Base-by-base conservation (phyloP, 2,888 invertebrate genomes). In the Chorisops tibialis region DNA sequence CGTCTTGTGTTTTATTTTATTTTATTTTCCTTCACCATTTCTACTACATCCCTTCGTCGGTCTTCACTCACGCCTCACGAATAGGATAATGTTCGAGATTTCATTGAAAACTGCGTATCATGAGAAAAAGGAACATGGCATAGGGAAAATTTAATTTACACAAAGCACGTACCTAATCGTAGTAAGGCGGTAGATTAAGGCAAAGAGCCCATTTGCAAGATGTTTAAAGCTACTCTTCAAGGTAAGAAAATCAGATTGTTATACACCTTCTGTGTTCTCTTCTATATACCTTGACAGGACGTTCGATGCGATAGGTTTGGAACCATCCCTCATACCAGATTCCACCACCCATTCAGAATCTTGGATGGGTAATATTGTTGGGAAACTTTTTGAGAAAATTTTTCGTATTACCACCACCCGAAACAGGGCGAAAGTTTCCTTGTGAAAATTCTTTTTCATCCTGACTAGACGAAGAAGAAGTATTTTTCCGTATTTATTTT, bases 141-240 rank as follows among this genome's bases (percentile, higher is more conserved):
- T 22, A 39, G 14, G 6, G 56, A 22, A 56, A 56, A 56, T 56
- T 56, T 56, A 56, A 56, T 56, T 56, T 56, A 43, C 56, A 45
- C 56, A 56, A 56, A 30, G 56, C 56, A 56, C 56, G 56, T 56
- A 56, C 45, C 56, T 56, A 56, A 56, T 56, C 56, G 56, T 43
- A 56, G 45, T 43, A 56, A 45, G 56, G 43, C 30, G 30, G 56
- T 56, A 56, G 56, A 56, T 56, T 56, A 56, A 35, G 39, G 41
- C 41, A 19, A 52, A 39, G 38, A 56, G 45, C 56, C 56, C 45
- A 56, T 56, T 56, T 45, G 56, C 43, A 45, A 9, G 45, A 43
- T 56, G 21, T 56, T 54, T 45, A 56, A 22, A 45, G 19, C 30
- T 56, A 56, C 39, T 30, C 30, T 30, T 30, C 30, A 5, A 30